phyloP scores from a whole-genome alignment of 2,797 vertebrate species.

The Odontamblyopus lacepedii region DNA sequence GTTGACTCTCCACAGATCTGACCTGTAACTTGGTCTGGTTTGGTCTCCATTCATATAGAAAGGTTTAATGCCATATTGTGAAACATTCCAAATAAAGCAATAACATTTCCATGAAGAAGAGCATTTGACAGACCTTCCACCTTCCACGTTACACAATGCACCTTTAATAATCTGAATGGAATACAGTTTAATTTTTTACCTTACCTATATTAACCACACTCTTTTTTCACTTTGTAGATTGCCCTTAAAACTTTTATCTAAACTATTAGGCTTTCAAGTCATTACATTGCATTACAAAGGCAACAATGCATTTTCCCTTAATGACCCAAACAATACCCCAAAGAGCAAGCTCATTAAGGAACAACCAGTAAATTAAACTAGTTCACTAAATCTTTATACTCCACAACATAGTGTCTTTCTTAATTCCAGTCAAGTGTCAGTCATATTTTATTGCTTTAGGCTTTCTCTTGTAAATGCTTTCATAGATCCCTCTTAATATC shows the following conservation, averaged over 20 bases:
- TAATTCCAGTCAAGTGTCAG: neutral
- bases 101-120: no score
- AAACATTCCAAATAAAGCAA: no score
- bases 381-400: slow-evolving; percentile 4
- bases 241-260: slow-evolving; percentile 1
- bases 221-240: neutral
- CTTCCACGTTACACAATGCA: no score
- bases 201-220: neutral
- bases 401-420: neutral
- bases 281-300: slow-evolving; percentile 4
- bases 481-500: neutral
- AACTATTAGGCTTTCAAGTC: slow-evolving; percentile 8
- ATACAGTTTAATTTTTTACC: neutral
- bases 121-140: no score
- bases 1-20: no score
- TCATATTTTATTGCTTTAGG: slow-evolving; percentile 1
- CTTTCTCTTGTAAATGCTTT: slow-evolving; percentile 6
- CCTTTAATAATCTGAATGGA: neutral
- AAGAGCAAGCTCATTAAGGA: slow-evolving; percentile 11
- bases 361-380: slow-evolving; percentile 4
- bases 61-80: no score
- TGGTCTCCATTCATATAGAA: no score
- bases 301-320: slow-evolving; percentile 10
- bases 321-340: slow-evolving; percentile 1
- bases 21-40: no score